phyloP scores from a whole-genome alignment of 2,797 vertebrate genomes.

The Anabacerthia variegaticeps region DNA sequence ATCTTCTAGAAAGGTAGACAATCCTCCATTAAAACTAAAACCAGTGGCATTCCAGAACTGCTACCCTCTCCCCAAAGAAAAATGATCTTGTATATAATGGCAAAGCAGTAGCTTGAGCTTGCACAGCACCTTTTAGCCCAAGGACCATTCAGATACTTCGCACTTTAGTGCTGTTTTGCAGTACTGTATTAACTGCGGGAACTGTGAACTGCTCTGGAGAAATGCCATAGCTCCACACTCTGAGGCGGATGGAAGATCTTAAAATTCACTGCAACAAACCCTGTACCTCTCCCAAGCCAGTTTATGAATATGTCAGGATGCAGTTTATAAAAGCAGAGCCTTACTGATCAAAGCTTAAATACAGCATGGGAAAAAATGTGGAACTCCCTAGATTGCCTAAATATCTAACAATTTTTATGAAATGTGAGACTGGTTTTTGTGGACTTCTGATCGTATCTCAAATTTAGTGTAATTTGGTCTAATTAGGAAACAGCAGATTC shows the following conservation, averaged over 20 bases:
- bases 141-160: constrained; percentile 54
- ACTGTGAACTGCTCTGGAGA: constrained; percentile 67
- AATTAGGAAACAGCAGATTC: constrained; percentile 10
- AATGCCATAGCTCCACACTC: constrained; percentile 51
- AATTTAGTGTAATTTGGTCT: constrained; percentile 3
- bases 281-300: constrained; percentile 26
- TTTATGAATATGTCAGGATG: constrained; percentile 32
- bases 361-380: neutral
- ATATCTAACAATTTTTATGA: constrained; percentile 19
- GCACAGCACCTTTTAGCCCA: constrained; percentile 74
- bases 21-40: constrained; percentile 65
- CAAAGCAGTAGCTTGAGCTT: constrained; percentile 63
- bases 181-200: constrained; percentile 60
- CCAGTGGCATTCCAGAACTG: constrained; percentile 54
- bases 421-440: neutral
- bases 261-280: constrained; percentile 27
- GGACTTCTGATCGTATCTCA: neutral
- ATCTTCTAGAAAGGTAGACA: constrained; percentile 74
- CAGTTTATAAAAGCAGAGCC: constrained; percentile 22
- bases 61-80: constrained; percentile 10
- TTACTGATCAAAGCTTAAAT: constrained; percentile 37
- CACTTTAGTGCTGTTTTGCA: constrained; percentile 80
- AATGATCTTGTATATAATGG: constrained; percentile 25
- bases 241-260: constrained; percentile 35
- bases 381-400: constrained; percentile 26